Conservation (phyloP, 1,140 invertebrate genomes). For the Pseudomyrmex gracilis region DNA sequence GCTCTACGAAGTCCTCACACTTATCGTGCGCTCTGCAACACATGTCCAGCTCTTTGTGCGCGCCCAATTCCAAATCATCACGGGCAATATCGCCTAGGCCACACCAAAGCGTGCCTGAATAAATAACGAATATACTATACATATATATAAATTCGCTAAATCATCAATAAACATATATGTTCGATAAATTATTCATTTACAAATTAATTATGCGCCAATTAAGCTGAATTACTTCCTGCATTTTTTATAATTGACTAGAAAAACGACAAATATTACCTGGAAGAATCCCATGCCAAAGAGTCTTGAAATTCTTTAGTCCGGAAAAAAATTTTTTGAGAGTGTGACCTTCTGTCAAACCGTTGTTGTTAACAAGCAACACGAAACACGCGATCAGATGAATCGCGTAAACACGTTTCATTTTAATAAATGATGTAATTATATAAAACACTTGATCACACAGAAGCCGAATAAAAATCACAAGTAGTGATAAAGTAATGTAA, state of each 20-base stretch:
- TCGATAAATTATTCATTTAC: too few relatives aligned
- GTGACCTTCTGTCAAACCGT: not conserved
- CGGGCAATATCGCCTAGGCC: constrained; percentile 27
- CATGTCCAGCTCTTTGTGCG: not conserved
- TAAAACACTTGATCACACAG: too few relatives aligned
- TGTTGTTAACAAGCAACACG: not conserved
- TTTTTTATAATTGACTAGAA: too few relatives aligned
- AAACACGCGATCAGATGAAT: constrained; percentile 16
- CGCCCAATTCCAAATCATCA: constrained; percentile 12
- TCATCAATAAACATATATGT: not conserved
- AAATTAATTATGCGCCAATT: too few relatives aligned
- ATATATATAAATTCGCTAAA: not conserved
- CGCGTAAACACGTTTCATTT: not conserved
- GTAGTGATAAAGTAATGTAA: too few relatives aligned
- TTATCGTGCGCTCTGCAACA: constrained; percentile 34
- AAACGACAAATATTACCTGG: constrained; percentile 13
- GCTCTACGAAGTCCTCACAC: constrained; percentile 15
- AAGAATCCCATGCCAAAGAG: constrained; percentile 27
- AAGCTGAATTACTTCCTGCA: too few relatives aligned
- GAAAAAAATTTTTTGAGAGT: not conserved
- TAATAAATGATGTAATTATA: not conserved
- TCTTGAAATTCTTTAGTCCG: not conserved
- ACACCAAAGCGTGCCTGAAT: constrained; percentile 46
- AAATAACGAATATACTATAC: not conserved
- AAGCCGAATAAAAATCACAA: not conserved